These are phyloP conservation scores for Gryllus longicercus DNA, from an alignment of 2,888 invertebrate species.

Conservation along the genomic window DNA sequence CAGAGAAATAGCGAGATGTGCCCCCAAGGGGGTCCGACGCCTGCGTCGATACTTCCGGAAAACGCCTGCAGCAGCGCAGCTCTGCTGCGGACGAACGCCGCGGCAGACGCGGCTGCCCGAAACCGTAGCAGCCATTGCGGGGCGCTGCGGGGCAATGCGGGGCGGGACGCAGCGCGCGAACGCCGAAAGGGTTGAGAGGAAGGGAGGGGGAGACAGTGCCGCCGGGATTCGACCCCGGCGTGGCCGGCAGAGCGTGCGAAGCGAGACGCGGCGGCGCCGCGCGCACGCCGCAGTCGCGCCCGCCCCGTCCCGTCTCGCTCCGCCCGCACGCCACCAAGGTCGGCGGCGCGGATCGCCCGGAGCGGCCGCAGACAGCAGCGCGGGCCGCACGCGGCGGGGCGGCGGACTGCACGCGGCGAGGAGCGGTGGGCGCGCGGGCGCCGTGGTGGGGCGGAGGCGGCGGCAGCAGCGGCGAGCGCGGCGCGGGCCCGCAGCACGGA, in stretches of 20 bases:
- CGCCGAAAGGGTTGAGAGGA: not conserved
- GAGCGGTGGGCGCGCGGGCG: not conserved
- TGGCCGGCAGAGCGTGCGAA: not conserved
- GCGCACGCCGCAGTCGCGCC: not conserved
- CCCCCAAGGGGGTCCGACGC: not conserved
- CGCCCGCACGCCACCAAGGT: not conserved
- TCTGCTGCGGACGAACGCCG: not conserved
- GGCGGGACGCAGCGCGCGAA: not conserved
- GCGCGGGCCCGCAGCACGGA: slow-evolving; percentile 17
- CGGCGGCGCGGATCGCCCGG: slow-evolving; percentile 6
- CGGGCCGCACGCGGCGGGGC: not conserved
- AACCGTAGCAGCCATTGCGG: too few species aligned
- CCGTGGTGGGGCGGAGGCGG: not conserved
- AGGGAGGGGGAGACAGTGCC: not conserved
- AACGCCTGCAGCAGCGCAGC: slow-evolving; percentile 5
- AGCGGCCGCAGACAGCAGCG: not conserved
- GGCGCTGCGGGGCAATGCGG: not conserved
- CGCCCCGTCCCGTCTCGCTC: not conserved
- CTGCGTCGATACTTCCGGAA: slow-evolving; percentile 1
- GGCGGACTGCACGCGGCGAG: not conserved
- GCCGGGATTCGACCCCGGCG: slow-evolving; percentile 1
- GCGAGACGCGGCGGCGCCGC: slow-evolving; percentile 1
- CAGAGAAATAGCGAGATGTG: too few species aligned
- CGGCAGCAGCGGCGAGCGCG: not conserved
- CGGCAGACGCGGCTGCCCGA: not conserved